Evolutionary conservation across 2,113 vertebrate genomes (phyloP), one percentile per base, ranked within the genome.

Genomic region (Pagrus major): DNA sequence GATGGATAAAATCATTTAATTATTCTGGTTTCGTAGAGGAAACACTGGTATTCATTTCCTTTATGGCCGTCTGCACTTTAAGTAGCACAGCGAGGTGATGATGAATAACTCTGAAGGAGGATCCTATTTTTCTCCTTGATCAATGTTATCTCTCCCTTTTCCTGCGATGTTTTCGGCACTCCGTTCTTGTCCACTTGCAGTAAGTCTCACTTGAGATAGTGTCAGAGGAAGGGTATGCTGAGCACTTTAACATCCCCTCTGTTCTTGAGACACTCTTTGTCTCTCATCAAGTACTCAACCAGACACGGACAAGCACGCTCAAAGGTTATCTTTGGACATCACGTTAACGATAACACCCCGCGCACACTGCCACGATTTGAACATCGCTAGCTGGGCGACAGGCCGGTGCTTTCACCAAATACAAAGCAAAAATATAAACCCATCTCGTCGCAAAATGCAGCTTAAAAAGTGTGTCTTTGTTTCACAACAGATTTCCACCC

Each of bases 131-230:
- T 93, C 91, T 91, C 81, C 72, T 87, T 91, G 90, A 93, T 90
- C 88, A 91, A 89, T 89, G 91, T 88, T 89, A 93, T 94, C 90
- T 84, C 66, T 46, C 55, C 58, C 49, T 80, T 68, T 76, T 42
- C 54, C 54, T 64, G 29, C 55, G 1, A 70, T 76, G 55, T 71
- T 81, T 84, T 79, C 74, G 60, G 49, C 86, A 35, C 80, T 80
- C 71, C 55, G 86, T 78, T 91, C 86, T 73, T 76, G 85, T 86
- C 90, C 89, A 81, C 90, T 92, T 35, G 86, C 85, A 46, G 46
- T 88, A 76, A 89, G 90, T 90, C 88, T 86, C 86, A 88, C 91
- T 93, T 78, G 84, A 94, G 92, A 94, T 92, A 87, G 91, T 92
- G 91, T 92, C 92, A 92, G 74, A 41, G 69, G 64, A 92, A 91